These are phyloP conservation scores for Zele albiditarsus DNA, from an alignment of 2,888 invertebrate genomes.

Conservation along the genomic window DNA sequence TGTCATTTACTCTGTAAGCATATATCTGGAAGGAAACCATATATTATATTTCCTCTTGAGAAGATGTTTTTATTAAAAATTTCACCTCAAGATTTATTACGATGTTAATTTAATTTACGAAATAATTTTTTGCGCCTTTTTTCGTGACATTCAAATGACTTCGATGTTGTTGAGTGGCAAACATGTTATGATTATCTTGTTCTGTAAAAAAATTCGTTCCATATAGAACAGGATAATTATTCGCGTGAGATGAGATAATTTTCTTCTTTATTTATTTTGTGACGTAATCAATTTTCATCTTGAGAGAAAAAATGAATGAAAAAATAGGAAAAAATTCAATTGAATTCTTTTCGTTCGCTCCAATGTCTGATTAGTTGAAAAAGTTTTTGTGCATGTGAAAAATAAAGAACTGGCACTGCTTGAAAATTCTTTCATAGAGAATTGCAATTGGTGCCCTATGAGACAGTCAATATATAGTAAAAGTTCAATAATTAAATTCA, in stretches of 20 bases:
- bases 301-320: not conserved
- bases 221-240: not conserved
- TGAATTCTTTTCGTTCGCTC: not conserved
- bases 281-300: not conserved
- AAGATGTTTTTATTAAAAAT: slow-evolving; percentile 7
- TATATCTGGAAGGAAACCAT: not conserved
- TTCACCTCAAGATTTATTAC: not conserved
- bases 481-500: slow-evolving; percentile 20
- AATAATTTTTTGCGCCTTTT: not conserved
- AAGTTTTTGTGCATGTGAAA: not conserved
- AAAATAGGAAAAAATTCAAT: not conserved
- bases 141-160: not conserved
- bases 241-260: not conserved
- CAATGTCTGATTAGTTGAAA: not conserved
- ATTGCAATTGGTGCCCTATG: not conserved
- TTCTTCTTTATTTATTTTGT: not conserved
- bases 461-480: not conserved
- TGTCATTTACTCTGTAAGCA: not conserved
- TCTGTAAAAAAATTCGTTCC: not conserved
- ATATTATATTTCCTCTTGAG: too few species aligned
- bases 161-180: not conserved
- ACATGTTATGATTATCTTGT: not conserved
- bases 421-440: slow-evolving; percentile 1
- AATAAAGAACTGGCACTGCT: not conserved
- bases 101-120: slow-evolving; percentile 16